Conservation (phyloP, 53 echinoderm and acorn worm species). For the Actinopyga echinites region DNA sequence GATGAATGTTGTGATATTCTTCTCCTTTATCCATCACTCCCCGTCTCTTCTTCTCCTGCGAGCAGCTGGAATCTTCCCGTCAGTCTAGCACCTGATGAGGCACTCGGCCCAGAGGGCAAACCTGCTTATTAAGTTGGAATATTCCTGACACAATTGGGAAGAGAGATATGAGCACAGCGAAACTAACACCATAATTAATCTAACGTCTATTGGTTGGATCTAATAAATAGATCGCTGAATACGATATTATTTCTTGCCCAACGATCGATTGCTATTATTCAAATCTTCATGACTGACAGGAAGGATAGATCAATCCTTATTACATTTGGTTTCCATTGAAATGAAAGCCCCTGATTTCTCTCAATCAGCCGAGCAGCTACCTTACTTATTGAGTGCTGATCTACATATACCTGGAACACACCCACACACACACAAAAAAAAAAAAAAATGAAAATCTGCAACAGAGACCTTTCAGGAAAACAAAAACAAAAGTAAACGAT, state of each 20-base stretch:
- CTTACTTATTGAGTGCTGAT: no score
- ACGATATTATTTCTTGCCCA: no score
- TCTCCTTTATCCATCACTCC: no score
- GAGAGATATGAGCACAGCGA: not conserved
- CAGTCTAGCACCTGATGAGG: slow-evolving; percentile 34
- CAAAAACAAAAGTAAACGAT: no score
- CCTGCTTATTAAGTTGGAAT: not conserved
- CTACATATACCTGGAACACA: no score
- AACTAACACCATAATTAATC: slow-evolving; percentile 29
- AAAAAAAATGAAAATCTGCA: no score
- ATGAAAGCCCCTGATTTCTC: not conserved
- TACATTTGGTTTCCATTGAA: slow-evolving; percentile 9
- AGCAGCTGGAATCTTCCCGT: not conserved
- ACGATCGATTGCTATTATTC: no score
- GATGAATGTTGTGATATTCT: no score
- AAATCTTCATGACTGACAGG: not conserved
- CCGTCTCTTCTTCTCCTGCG: not conserved
- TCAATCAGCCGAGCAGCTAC: not conserved
- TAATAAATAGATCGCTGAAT: slow-evolving; percentile 26
- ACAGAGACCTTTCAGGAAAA: no score
- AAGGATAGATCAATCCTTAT: slow-evolving; percentile 9
- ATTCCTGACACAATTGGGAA: slow-evolving; percentile 9
- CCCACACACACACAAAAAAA: no score
- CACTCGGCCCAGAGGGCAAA: slow-evolving; percentile 18
- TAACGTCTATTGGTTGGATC: slow-evolving; percentile 1